A percentile compares a stretch with the other conserved stretches of the same genome.
Evolutionary conservation across 2,888 invertebrate genomes (phyloP).

Genomic region (Amblyjoppa proteus): DNA sequence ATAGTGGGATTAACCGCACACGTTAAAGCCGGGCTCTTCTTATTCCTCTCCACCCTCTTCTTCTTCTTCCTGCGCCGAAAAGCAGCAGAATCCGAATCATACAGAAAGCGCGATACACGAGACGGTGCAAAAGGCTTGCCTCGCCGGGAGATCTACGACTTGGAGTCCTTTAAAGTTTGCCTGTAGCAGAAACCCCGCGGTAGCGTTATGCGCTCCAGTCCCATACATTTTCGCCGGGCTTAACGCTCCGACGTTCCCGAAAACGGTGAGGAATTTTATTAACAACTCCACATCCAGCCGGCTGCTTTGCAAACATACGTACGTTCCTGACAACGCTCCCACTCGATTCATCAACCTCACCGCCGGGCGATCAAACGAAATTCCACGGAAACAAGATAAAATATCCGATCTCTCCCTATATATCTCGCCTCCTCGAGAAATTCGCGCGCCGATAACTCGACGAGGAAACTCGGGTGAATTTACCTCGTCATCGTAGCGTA

Average conservation of each 20-base stretch:
- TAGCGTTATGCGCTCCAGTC: slow-evolving; percentile 21
- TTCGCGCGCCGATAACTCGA: slow-evolving; percentile 27
- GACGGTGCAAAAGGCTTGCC: slow-evolving; percentile 46
- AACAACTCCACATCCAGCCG: not conserved
- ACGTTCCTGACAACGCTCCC: slow-evolving; percentile 10
- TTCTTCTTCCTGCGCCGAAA: not conserved
- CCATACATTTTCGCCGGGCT: slow-evolving; percentile 62
- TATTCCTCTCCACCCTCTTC: slow-evolving; percentile 26
- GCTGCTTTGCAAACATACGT: slow-evolving; percentile 47
- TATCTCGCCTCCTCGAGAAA: slow-evolving; percentile 3
- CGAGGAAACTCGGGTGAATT: slow-evolving; percentile 9
- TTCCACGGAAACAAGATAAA: slow-evolving; percentile 56
- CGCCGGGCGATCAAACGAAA: slow-evolving; percentile 64
- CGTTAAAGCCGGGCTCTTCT: slow-evolving; percentile 49
- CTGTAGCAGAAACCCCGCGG: slow-evolving; percentile 9
- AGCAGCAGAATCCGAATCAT: slow-evolving; percentile 24
- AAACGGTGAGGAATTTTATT: slow-evolving; percentile 67
- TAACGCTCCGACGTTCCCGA: slow-evolving; percentile 56
- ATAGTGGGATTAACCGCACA: slow-evolving; percentile 65
- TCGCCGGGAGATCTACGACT: slow-evolving; percentile 63
- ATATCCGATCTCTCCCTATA: slow-evolving; percentile 38
- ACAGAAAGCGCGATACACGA: slow-evolving; percentile 25
- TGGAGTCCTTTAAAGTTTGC: slow-evolving; percentile 66
- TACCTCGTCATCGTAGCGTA: not conserved
- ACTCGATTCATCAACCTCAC: slow-evolving; percentile 60